Conservation (phyloP, 1,140 invertebrate species). For the Diorhabda elongata region DNA sequence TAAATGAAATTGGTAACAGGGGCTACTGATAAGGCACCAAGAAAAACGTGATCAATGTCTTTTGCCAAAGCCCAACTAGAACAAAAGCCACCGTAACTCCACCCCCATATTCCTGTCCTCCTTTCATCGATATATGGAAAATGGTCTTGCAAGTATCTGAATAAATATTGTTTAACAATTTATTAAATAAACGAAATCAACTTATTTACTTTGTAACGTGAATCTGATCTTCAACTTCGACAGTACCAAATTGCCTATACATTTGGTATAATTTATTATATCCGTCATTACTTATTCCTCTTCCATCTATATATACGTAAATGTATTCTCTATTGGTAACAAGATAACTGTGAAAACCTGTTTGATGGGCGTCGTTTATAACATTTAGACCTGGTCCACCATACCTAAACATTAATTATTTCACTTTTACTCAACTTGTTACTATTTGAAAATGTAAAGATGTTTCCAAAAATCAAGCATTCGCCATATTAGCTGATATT, state of each 20-base stretch:
- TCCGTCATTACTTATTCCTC: constrained; percentile 81
- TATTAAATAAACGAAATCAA: constrained; percentile 40
- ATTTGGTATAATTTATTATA: constrained; percentile 76
- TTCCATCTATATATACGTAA: constrained; percentile 81
- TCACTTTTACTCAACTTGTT: too few relatives aligned
- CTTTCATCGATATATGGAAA: constrained; percentile 61
- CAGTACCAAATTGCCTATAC: constrained; percentile 80
- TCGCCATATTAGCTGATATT: too few relatives aligned
- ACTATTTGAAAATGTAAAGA: too few relatives aligned
- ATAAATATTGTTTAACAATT: constrained; percentile 30
- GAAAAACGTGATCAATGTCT: constrained; percentile 67
- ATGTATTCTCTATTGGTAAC: constrained; percentile 78
- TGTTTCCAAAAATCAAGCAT: too few relatives aligned
- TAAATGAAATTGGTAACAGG: constrained; percentile 91
- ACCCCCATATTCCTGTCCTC: constrained; percentile 82
- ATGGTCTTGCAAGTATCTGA: constrained; percentile 56
- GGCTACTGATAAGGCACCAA: constrained; percentile 85
- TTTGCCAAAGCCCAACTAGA: constrained; percentile 67
- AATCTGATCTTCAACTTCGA: constrained; percentile 85
- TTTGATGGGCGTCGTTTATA: constrained; percentile 70
- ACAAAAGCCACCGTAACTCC: constrained; percentile 92
- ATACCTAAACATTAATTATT: constrained; percentile 56
- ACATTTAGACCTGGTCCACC: constrained; percentile 79
- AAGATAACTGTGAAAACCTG: constrained; percentile 76
- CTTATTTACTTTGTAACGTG: constrained; percentile 65